Percentiles rank a stretch among this genome's conserved stretches.
phyloP scores from a whole-genome alignment of 2,888 invertebrate species.

The Lypha dubia region DNA sequence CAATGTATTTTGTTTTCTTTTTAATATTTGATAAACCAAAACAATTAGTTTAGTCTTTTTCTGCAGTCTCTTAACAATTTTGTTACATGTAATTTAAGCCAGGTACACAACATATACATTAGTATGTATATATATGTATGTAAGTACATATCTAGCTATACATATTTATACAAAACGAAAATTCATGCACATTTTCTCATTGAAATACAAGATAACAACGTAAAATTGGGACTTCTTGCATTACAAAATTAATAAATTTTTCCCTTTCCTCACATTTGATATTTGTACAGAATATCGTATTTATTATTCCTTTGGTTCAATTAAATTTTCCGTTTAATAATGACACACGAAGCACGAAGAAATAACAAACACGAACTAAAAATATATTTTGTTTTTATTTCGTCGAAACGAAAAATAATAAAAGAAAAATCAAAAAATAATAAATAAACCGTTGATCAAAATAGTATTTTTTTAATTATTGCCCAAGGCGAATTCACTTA shows the following conservation, averaged over 20 bases:
- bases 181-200: neutral
- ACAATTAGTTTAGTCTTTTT: neutral
- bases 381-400: constrained; percentile 24
- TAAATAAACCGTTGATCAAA: constrained; percentile 22
- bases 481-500: no score
- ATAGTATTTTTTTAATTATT: constrained; percentile 1
- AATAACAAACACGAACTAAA: constrained; percentile 58
- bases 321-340: constrained; percentile 10
- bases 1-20: neutral
- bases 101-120: no score
- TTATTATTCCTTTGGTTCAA: neutral
- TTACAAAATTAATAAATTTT: neutral
- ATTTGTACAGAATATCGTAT: constrained; percentile 16
- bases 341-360: constrained; percentile 15
- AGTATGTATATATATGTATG: neutral
- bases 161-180: no score
- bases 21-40: neutral
- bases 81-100: no score
- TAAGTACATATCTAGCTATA: neutral
- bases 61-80: neutral
- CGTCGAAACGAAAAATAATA: constrained; percentile 2
- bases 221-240: neutral
- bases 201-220: neutral
- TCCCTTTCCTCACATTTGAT: neutral
- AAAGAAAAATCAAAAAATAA: neutral